phyloP scores from a whole-genome alignment of 2,797 vertebrate genomes.

The Glossophaga mutica region DNA sequence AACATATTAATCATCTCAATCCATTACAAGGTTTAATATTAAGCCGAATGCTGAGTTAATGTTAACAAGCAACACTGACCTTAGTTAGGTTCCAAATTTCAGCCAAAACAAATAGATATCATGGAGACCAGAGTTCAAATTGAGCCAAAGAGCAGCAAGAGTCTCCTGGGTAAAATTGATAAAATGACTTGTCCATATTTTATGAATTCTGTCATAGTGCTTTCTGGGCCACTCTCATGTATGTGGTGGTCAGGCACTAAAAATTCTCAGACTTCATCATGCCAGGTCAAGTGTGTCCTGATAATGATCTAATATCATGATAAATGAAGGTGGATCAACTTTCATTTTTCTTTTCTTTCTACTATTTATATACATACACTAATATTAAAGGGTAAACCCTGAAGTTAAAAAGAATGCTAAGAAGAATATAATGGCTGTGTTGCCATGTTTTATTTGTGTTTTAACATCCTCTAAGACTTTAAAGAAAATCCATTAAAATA shows the following conservation, averaged over 20 bases:
- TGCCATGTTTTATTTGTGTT: background rate
- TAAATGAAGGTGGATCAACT: background rate
- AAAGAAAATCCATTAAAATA: background rate
- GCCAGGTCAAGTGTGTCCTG: background rate
- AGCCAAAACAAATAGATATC: constrained; percentile 30
- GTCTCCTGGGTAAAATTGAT: background rate
- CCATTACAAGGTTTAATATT: background rate
- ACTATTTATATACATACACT: background rate
- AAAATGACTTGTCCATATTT: background rate
- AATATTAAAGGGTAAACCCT: background rate
- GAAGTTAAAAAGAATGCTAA: constrained; percentile 1
- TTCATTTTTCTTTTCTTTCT: background rate
- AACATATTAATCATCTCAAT: background rate
- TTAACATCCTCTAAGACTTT: background rate
- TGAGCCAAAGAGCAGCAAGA: background rate
- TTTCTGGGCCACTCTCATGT: background rate
- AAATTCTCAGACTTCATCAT: background rate
- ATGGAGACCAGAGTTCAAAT: background rate
- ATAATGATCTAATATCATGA: background rate
- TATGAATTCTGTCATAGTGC: background rate
- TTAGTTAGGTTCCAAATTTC: constrained; percentile 38
- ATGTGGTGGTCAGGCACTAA: background rate
- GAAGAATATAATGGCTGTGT: background rate
- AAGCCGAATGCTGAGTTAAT: background rate
- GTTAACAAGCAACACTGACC: background rate